A percentile compares a stretch with the other conserved stretches of the same genome.
Evolutionary conservation across 1,140 invertebrate species (phyloP).

Genomic region (Papilio polytes): DNA sequence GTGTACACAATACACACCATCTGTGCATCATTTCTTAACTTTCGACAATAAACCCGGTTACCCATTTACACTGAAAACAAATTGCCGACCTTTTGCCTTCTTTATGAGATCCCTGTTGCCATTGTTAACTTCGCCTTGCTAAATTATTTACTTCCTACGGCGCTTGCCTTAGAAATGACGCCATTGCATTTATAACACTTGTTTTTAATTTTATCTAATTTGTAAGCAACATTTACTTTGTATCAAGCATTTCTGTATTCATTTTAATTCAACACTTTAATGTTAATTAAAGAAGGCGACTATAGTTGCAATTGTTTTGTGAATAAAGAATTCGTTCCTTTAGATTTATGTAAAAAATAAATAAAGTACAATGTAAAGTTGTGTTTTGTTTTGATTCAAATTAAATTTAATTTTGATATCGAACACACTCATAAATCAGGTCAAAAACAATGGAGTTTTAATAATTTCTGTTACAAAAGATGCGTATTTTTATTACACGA

Average conservation of each 20-base stretch:
- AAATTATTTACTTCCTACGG: conserved; percentile 79
- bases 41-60: conserved; percentile 72
- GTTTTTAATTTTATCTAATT: conserved; percentile 51
- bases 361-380: not conserved
- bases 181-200: conserved; percentile 64
- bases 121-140: conserved; percentile 81
- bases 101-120: conserved; percentile 77
- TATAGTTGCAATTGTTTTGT: not conserved
- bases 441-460: not conserved
- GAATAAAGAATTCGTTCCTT: not conserved
- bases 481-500: not conserved
- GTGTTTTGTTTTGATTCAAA: not conserved
- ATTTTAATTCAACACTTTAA: not conserved
- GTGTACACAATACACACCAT: not conserved
- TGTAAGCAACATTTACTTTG: not conserved
- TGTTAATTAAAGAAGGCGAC: not conserved
- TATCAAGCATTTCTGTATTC: not conserved
- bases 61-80: conserved; percentile 75
- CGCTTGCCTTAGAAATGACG: conserved; percentile 43
- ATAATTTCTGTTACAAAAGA: not conserved
- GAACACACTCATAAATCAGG: not conserved
- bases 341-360: not conserved
- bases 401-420: not conserved
- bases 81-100: conserved; percentile 82
- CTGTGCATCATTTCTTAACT: conserved; percentile 45